Conservation (phyloP, 2,888 invertebrate species). For the Deroplatys truncata region DNA sequence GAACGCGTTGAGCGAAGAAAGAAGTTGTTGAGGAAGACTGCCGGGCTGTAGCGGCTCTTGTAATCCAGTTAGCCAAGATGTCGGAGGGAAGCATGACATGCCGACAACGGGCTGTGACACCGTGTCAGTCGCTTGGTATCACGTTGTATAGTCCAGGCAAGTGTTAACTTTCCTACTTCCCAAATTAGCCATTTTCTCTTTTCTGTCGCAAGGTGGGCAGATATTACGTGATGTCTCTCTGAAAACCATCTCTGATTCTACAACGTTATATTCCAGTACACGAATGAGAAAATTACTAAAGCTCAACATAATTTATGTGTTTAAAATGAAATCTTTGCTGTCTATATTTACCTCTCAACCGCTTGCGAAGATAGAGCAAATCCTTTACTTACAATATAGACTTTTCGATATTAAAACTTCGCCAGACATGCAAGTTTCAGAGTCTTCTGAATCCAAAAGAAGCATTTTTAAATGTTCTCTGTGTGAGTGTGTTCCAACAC, state of each 20-base stretch:
- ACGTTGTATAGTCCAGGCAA: neutral
- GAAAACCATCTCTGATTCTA: neutral
- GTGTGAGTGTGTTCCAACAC: too few species aligned
- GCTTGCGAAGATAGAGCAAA: too few species aligned
- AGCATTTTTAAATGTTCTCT: too few species aligned
- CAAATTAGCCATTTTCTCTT: neutral
- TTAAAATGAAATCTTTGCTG: too few species aligned
- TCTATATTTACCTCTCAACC: too few species aligned
- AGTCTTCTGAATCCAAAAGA: too few species aligned
- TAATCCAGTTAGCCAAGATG: conserved; percentile 15
- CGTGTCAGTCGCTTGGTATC: neutral
- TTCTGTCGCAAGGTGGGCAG: neutral
- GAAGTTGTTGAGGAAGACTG: neutral
- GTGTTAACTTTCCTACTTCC: neutral
- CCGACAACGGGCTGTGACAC: neutral
- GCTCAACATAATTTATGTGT: too few species aligned
- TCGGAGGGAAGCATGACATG: neutral
- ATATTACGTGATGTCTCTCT: neutral
- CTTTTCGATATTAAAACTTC: too few species aligned
- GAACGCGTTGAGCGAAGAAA: neutral
- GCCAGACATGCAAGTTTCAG: too few species aligned
- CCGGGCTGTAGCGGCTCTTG: neutral
- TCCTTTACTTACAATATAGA: too few species aligned
- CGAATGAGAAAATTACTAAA: neutral
- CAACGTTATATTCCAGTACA: too few species aligned